These are phyloP conservation scores for Percopsis omiscomaycus DNA, from an alignment of 2,797 vertebrate genomes.

Conservation along the genomic window DNA sequence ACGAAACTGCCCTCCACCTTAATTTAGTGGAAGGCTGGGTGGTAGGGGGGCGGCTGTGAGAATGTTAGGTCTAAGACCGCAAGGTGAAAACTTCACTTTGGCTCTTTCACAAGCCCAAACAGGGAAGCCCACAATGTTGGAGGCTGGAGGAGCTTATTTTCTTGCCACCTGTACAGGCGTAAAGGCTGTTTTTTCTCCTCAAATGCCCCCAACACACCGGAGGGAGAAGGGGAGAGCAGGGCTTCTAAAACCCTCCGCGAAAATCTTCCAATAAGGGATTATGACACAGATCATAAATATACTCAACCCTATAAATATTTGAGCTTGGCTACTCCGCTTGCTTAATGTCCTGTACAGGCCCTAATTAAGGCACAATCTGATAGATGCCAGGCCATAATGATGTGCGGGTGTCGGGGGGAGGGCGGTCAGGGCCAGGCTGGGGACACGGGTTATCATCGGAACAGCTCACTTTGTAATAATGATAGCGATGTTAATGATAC, in stretches of 20 bases:
- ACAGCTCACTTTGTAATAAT: constrained; percentile 67
- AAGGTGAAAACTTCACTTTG: neutral
- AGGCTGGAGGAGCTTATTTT: constrained; percentile 14
- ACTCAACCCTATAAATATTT: constrained; percentile 85
- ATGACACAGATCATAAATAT: constrained; percentile 83
- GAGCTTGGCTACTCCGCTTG: constrained; percentile 77
- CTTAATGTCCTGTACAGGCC: constrained; percentile 81
- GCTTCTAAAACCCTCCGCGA: constrained; percentile 53
- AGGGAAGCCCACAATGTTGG: constrained; percentile 6
- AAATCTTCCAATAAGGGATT: constrained; percentile 73
- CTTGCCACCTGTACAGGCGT: no score
- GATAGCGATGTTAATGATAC: constrained; percentile 70
- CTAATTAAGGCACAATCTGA: constrained; percentile 84
- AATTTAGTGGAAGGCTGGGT: neutral
- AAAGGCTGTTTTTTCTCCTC: neutral
- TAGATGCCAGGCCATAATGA: constrained; percentile 80
- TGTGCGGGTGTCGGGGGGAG: constrained; percentile 62
- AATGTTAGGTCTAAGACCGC: neutral
- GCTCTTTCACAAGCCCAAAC: constrained; percentile 1
- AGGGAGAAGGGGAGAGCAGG: neutral
- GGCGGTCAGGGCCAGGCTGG: constrained; percentile 24
- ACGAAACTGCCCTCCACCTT: constrained; percentile 29
- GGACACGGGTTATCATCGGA: constrained; percentile 62
- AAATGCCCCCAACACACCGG: no score
- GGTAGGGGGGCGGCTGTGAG: neutral